Base-by-base conservation (phyloP, 2,797 vertebrate genomes). In the Loris lydekkerianus region DNA sequence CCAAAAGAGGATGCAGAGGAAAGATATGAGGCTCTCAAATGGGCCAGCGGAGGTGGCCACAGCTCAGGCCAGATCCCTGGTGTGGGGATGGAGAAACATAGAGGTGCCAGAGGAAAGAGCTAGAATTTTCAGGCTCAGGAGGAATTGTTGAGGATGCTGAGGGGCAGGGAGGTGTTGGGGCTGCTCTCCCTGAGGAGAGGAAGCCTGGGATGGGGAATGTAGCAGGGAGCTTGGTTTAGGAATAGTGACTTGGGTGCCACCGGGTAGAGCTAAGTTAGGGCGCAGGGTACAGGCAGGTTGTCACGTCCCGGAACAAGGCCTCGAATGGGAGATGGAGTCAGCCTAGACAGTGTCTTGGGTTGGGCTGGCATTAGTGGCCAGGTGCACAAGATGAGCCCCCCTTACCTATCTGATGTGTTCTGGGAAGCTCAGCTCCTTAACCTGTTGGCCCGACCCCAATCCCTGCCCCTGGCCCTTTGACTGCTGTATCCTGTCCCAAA, bases 131-230 rank as follows among this genome's bases (percentile, higher is more conserved):
- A 34, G 46, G 17, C 73, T 13, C 17, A 10, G 31, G 43, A 84
- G 15, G 40, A 23, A 20, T 10, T 5, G 5, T 34, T 31, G 10
- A 49, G 75, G 29, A 15, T 43, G 20, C 27, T 4, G 10, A 37
- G 25, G 17, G 14, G 18, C 46, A 21, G 10, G 37, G 83, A 73
- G 60, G 1, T 21, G 11, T 43, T 18, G 21, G 8, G 11, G 6
- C 60, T 31, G 46, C 46, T 67, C 58, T 46, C 25, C 11, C 40
- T 9, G 25, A 88, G 23, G 75, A 72, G 11, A 63, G 23, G 67
- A 34, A 9, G 9, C 11, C 34, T 23, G 80, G 40, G n/a, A 43
- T 20, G 43, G 3, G n/a, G 56, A 25, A 25, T 0, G 0, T 4
- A 29, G n/a, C 53, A 13, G 29, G 75, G 43, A 37, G 20, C 40